Evolutionary conservation across 2,797 vertebrate genomes (phyloP).

Genomic region (Molothrus aeneus): DNA sequence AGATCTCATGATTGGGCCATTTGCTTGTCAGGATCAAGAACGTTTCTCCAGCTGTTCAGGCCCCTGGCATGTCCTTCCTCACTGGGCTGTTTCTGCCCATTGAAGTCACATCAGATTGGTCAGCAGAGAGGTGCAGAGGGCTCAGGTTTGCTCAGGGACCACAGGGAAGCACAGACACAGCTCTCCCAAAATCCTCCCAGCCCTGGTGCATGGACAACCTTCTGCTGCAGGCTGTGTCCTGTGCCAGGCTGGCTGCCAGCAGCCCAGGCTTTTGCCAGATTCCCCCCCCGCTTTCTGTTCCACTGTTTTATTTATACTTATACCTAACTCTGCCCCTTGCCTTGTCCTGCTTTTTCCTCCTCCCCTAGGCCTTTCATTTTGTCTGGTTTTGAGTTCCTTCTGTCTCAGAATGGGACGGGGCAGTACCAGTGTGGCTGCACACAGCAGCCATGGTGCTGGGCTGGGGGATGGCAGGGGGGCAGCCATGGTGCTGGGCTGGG

Average conservation of each 20-base stretch:
- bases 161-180: rapidly evolving
- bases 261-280: background rate
- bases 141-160: background rate
- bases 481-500: no score
- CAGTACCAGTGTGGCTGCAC: background rate
- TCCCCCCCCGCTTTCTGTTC: background rate
- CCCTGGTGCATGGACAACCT: rapidly evolving
- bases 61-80: rapidly evolving
- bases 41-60: background rate
- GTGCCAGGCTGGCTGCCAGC: background rate
- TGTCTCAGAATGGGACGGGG: background rate
- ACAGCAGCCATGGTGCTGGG: background rate
- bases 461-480: background rate
- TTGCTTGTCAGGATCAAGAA: background rate
- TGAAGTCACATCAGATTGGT: background rate
- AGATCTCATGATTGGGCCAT: background rate
- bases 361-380: background rate
- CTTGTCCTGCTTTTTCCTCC: background rate
- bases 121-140: background rate
- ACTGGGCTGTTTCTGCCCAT: rapidly evolving
- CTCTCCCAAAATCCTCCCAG: background rate
- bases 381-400: background rate
- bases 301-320: background rate
- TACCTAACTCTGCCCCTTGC: background rate
- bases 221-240: background rate